A percentile compares a stretch with the other conserved stretches of the same genome.
phyloP scores from a whole-genome alignment of 2,888 invertebrate genomes.

The Drepana falcataria region DNA sequence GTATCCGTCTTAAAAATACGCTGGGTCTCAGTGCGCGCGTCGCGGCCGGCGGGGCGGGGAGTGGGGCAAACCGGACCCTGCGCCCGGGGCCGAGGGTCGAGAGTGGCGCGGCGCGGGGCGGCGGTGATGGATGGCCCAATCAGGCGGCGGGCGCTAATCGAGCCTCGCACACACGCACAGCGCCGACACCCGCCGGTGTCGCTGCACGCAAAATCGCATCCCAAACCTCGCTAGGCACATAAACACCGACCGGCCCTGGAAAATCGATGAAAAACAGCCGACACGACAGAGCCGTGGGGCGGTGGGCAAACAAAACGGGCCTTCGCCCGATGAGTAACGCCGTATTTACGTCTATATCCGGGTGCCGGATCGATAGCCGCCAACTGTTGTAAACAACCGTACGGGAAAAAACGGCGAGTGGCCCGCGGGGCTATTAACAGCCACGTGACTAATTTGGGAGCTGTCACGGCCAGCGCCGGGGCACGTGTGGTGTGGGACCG shows the following conservation, averaged over 20 bases:
- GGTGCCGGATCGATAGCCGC: slow-evolving; percentile 65
- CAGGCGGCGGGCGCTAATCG: slow-evolving; percentile 75
- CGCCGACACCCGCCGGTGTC: slow-evolving; percentile 24
- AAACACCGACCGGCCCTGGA: slow-evolving; percentile 26
- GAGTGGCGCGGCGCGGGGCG: slow-evolving; percentile 46
- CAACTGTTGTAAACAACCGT: slow-evolving; percentile 74
- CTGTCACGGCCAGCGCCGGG: slow-evolving; percentile 65
- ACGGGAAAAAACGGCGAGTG: slow-evolving; percentile 58
- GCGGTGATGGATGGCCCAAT: slow-evolving; percentile 79
- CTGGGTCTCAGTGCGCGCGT: slow-evolving; percentile 67
- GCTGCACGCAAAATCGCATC: slow-evolving; percentile 60
- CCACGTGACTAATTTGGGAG: slow-evolving; percentile 77
- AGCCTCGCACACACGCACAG: slow-evolving; percentile 32
- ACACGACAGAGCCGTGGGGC: slow-evolving; percentile 45
- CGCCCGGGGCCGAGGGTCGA: slow-evolving; percentile 27
- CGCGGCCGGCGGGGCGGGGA: slow-evolving; percentile 30
- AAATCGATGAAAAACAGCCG: slow-evolving; percentile 69
- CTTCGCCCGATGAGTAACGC: slow-evolving; percentile 56
- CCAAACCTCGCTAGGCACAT: slow-evolving; percentile 39
- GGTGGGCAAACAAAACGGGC: slow-evolving; percentile 41
- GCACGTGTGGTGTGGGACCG: slow-evolving; percentile 47
- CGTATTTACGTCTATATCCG: slow-evolving; percentile 60
- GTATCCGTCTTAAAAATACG: slow-evolving; percentile 76
- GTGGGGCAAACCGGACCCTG: slow-evolving; percentile 23
- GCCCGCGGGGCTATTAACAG: slow-evolving; percentile 66